A percentile compares a stretch with the other conserved stretches of the same genome.
These are phyloP conservation scores for Oxyura jamaicensis DNA, from an alignment of 2,113 vertebrate species.

Conservation along the genomic window DNA sequence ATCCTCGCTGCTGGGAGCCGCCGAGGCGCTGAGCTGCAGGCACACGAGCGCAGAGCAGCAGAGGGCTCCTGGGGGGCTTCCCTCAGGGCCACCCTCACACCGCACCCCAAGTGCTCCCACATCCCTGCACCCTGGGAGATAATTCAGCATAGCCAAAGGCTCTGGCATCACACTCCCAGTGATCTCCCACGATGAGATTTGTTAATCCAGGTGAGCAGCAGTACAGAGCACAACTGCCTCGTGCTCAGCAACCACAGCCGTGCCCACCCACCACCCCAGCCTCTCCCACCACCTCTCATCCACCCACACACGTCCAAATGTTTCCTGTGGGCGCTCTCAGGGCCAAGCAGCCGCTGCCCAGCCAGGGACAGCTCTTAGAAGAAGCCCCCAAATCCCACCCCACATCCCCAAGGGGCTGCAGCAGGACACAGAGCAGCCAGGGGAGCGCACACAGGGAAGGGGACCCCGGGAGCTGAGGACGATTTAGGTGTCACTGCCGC, in stretches of 20 bases:
- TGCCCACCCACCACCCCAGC: not conserved
- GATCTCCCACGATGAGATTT: not conserved
- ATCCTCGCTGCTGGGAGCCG: not conserved
- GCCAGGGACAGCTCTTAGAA: not conserved
- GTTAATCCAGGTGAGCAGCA: not conserved
- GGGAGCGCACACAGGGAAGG: not conserved
- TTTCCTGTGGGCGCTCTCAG: not conserved
- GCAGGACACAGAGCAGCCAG: not conserved
- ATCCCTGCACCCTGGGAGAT: not conserved
- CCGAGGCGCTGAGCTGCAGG: not conserved
- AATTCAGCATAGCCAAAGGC: fast-evolving
- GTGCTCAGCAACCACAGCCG: fast-evolving
- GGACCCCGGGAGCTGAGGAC: fast-evolving
- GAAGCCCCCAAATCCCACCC: not conserved
- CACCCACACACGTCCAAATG: not conserved
- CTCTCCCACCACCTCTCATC: not conserved
- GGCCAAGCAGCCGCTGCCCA: not conserved
- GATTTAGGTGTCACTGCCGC: not conserved
- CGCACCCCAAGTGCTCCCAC: not conserved
- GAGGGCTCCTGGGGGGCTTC: not conserved
- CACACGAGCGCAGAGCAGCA: fast-evolving
- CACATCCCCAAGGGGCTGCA: fast-evolving
- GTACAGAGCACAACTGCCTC: not conserved
- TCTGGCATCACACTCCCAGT: not conserved
- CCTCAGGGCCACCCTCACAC: not conserved